A percentile compares a stretch with the other conserved stretches of the same genome.
These are phyloP conservation scores for Agrilus mali DNA, from an alignment of 2,888 invertebrate species.

Conservation along the genomic window DNA sequence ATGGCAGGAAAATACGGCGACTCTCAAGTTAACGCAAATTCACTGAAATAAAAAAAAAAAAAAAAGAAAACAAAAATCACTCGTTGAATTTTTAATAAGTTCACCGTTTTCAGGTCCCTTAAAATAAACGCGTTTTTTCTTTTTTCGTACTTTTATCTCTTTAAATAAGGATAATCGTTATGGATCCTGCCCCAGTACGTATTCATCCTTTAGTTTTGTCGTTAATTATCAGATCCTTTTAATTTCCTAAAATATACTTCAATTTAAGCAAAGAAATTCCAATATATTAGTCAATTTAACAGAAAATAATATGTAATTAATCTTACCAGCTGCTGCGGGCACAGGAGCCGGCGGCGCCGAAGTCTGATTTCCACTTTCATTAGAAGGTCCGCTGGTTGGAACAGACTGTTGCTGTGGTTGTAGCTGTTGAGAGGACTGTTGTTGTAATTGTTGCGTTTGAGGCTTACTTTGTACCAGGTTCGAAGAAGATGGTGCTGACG, in stretches of 20 bases:
- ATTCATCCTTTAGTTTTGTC: too few relatives aligned
- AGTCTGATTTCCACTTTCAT: constrained; percentile 11
- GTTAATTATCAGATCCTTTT: too few relatives aligned
- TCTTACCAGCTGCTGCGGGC: constrained; percentile 23
- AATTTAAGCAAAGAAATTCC: neutral
- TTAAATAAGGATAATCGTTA: too few relatives aligned
- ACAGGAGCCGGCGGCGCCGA: constrained; percentile 15
- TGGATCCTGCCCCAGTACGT: too few relatives aligned
- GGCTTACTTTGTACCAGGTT: constrained; percentile 4
- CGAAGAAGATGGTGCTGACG: neutral
- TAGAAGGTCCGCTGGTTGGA: constrained; percentile 2
- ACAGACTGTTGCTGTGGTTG: constrained; percentile 22
- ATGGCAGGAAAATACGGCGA: too few relatives aligned
- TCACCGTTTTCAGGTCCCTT: too few relatives aligned
- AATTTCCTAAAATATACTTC: neutral
- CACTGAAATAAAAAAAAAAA: too few relatives aligned
- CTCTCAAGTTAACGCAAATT: too few relatives aligned
- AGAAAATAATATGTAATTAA: neutral
- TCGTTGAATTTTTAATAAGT: too few relatives aligned
- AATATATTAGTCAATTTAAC: neutral
- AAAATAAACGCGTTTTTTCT: too few relatives aligned
- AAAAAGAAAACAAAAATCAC: too few relatives aligned
- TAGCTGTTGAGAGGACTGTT: constrained; percentile 30
- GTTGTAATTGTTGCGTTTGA: constrained; percentile 31
- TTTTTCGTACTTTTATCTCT: too few relatives aligned